Conservation (phyloP, 2,113 vertebrate species). For the Mellivora capensis region DNA sequence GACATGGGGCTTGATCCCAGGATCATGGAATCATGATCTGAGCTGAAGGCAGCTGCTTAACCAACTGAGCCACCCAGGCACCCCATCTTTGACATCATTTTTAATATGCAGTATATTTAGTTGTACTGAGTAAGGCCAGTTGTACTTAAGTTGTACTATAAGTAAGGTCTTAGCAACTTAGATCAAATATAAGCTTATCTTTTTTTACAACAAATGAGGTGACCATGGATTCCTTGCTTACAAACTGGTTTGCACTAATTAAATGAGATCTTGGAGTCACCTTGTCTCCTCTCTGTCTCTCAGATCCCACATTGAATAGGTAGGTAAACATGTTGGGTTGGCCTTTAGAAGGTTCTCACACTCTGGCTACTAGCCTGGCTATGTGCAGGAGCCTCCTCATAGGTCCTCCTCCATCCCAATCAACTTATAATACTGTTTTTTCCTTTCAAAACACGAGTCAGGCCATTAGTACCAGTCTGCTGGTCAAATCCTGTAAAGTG, state of each 20-base stretch:
- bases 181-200: not conserved
- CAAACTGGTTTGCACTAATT: not conserved
- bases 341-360: not conserved
- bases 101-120: not conserved
- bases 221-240: not conserved
- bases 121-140: not conserved
- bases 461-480: not conserved
- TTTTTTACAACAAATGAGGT: not conserved
- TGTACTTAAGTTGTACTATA: not conserved
- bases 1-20: no score
- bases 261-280: not conserved
- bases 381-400: fast-evolving
- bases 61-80: no score
- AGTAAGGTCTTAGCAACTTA: not conserved
- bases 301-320: no score
- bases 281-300: not conserved
- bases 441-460: not conserved
- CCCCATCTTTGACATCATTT: not conserved
- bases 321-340: not conserved
- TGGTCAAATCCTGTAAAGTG: not conserved
- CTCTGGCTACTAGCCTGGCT: no score
- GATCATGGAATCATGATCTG: no score
- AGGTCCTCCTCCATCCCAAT: not conserved
- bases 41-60: no score
- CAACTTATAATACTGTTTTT: not conserved